Conservation (phyloP, 1,140 invertebrate species). For the Stenopsyche tienmushanensis region DNA sequence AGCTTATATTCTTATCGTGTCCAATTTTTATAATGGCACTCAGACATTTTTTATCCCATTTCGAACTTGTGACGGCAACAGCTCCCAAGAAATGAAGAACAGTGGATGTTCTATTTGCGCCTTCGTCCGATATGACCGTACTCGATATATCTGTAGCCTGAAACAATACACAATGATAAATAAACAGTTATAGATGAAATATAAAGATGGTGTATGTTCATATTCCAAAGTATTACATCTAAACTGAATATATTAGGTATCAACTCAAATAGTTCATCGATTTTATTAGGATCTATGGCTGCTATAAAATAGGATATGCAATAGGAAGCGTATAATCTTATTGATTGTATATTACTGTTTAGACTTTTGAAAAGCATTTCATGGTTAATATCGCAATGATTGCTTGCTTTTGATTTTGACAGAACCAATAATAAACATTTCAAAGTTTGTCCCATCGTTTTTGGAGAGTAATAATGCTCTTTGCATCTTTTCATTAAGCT, state of each 20-base stretch:
- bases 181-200: slow-evolving; percentile 36
- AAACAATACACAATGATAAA: slow-evolving; percentile 37
- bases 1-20: slow-evolving; percentile 30
- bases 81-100: slow-evolving; percentile 46
- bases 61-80: slow-evolving; percentile 40
- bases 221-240: slow-evolving; percentile 33
- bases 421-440: slow-evolving; percentile 42
- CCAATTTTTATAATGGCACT: slow-evolving; percentile 26
- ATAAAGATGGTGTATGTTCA: neutral
- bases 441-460: slow-evolving; percentile 28
- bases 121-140: slow-evolving; percentile 48
- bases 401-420: slow-evolving; percentile 38
- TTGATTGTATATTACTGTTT: slow-evolving; percentile 44
- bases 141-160: slow-evolving; percentile 45
- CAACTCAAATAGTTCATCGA: slow-evolving; percentile 9
- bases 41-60: slow-evolving; percentile 33
- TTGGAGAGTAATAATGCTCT: slow-evolving; percentile 25
- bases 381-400: slow-evolving; percentile 42
- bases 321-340: slow-evolving; percentile 49
- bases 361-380: slow-evolving; percentile 46
- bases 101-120: slow-evolving; percentile 48
- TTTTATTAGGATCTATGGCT: slow-evolving; percentile 10
- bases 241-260: slow-evolving; percentile 30
- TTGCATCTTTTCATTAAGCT: slow-evolving; percentile 28
- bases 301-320: slow-evolving; percentile 27